Conservation (phyloP, 2,113 vertebrate genomes). For the Procavia capensis region DNA sequence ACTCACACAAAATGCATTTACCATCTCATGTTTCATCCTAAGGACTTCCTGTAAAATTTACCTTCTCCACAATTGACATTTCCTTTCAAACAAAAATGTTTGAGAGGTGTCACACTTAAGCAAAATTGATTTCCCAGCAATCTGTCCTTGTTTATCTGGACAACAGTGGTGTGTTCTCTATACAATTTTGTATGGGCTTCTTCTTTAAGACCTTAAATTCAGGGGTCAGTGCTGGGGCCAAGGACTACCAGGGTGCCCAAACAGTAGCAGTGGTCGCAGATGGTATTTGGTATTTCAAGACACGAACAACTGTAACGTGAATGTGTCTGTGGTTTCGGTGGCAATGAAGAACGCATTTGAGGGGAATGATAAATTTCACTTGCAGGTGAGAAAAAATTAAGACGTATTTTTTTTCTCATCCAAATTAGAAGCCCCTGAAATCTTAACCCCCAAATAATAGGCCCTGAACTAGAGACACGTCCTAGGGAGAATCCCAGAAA, state of each 20-base stretch:
- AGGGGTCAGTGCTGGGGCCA: not conserved
- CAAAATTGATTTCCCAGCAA: not conserved
- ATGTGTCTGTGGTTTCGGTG: not conserved
- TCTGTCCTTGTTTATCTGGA: not conserved
- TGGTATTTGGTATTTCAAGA: not conserved
- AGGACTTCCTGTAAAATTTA: not conserved
- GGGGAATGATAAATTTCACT: not conserved
- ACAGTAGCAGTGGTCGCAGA: not conserved
- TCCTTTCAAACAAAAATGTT: not conserved
- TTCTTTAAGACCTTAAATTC: not conserved
- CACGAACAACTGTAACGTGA: not conserved
- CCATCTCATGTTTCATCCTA: not conserved
- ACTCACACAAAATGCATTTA: not conserved
- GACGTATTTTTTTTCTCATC: not conserved
- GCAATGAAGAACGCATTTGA: not conserved
- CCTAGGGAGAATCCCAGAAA: not conserved
- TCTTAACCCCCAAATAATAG: not conserved
- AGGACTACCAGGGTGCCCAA: not conserved
- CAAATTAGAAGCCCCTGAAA: not conserved
- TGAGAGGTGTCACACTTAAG: not conserved
- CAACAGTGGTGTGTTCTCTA: too few species aligned
- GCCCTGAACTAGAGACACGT: not conserved
- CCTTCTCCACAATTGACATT: not conserved
- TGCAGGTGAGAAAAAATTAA: conserved; percentile 5
- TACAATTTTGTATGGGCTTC: not conserved